phyloP scores from a whole-genome alignment of 2,113 vertebrate species.

The Heliornis fulica region DNA sequence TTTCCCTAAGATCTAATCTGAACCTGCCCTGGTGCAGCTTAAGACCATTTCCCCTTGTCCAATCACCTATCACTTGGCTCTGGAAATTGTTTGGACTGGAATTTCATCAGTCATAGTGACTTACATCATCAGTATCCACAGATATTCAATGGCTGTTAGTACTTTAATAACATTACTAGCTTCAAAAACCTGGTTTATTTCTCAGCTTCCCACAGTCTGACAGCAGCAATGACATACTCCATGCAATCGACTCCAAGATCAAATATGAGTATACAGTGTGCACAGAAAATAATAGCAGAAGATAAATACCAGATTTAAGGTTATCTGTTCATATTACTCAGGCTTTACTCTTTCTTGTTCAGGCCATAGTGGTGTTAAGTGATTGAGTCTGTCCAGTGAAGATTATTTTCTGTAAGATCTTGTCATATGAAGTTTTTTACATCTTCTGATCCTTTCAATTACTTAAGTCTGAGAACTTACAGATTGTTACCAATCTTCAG shows the following conservation, averaged over 20 bases:
- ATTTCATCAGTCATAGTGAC: neutral
- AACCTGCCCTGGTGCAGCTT: too few relatives aligned
- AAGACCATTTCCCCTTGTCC: too few relatives aligned
- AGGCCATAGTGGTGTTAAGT: neutral
- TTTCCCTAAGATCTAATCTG: too few relatives aligned
- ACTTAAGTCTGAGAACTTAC: neutral
- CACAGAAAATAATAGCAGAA: neutral
- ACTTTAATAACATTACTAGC: neutral
- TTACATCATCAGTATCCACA: neutral
- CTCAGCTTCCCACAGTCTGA: neutral
- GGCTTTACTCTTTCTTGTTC: too few relatives aligned
- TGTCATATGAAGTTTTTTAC: neutral
- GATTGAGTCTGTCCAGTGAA: neutral
- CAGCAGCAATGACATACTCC: neutral
- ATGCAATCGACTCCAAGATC: neutral
- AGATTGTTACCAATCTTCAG: neutral
- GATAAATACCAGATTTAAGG: neutral
- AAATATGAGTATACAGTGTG: neutral
- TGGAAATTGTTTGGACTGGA: neutral
- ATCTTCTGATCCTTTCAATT: neutral
- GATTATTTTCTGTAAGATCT: neutral
- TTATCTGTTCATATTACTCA: too few relatives aligned
- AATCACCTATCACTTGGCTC: too few relatives aligned
- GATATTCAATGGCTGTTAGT: neutral
- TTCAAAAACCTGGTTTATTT: constrained; percentile 7